Evolutionary conservation across 2,113 vertebrate genomes (phyloP), one percentile per base, ranked within the genome.

Genomic region (Hydrolagus affinis): DNA sequence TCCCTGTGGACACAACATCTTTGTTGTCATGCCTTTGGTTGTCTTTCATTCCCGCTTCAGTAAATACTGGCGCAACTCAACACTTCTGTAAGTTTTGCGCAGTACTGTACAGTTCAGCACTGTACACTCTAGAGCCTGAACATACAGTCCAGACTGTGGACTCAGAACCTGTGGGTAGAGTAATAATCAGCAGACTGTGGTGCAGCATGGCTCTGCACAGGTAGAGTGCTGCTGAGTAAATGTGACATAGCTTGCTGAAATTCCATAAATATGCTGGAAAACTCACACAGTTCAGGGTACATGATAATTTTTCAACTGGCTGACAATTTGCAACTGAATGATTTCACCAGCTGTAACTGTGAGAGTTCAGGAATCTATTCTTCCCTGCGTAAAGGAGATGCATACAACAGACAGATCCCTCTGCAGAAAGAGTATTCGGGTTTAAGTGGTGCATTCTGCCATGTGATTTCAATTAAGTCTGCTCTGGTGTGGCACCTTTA

Each of bases 181-280:
- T 44, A 44, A 44, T 3, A 44, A 6, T 44, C 1, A 1, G 6
- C 44, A 44, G 2, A 44, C 44, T 44, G 44, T 44, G 44, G 44
- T 44, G 44, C 44, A 44, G 56, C 21, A 59, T 0, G 8, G 19
- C 21, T 77, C n/a, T 9, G 21, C 3, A 4, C 10, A 77, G 56
- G 21, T 85, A 71, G 56, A 85, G 11, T 60, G 32, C 23, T 25
- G 56, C n/a, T 59, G 21, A 73, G 44, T n/a, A 57, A 85, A 73
- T 85, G n/a, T 85, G 14, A n/a, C 85, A 85, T 69, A 12, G 12
- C 85, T 56, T 14, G 69, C 69, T 23, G 56, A 85, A 57, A 85
- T 71, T 85, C 68, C 14, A 71, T 44, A 71, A 10, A 57, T 59
- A 56, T 59, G 70, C 57, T 25, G 68, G 68, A 72, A 56, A 25